phyloP scores from a whole-genome alignment of 2,888 invertebrate genomes.

The Blera fallax region DNA sequence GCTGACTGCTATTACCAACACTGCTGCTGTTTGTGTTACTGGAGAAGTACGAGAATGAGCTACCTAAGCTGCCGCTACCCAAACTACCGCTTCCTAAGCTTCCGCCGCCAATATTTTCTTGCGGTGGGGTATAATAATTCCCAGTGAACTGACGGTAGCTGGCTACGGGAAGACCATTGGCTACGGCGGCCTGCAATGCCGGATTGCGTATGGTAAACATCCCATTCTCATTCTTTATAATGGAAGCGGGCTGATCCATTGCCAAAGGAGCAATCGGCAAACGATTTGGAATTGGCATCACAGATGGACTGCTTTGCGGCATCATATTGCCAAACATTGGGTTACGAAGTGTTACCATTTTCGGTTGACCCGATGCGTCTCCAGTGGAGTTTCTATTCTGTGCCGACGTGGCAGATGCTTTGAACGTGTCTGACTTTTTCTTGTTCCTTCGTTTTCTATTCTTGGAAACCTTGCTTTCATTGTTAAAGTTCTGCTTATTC shows the following conservation, averaged over 20 bases:
- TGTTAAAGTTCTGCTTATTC: slow-evolving; percentile 62
- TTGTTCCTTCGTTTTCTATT: slow-evolving; percentile 79
- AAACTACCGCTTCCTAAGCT: slow-evolving; percentile 3
- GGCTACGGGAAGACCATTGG: slow-evolving; percentile 78
- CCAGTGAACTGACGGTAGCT: slow-evolving; percentile 80
- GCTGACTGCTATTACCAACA: slow-evolving; percentile 51
- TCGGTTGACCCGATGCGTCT: slow-evolving; percentile 78
- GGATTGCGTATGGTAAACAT: slow-evolving; percentile 94
- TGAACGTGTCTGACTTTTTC: slow-evolving; percentile 75
- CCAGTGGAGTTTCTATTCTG: slow-evolving; percentile 5
- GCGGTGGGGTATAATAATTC: slow-evolving; percentile 79
- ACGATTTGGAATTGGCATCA: slow-evolving; percentile 40
- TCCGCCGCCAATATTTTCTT: slow-evolving; percentile 77
- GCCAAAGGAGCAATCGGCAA: slow-evolving; percentile 75
- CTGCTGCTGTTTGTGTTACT: slow-evolving; percentile 78
- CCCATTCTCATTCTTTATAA: slow-evolving; percentile 88
- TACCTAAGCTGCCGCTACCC: slow-evolving; percentile 42
- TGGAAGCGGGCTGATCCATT: slow-evolving; percentile 85
- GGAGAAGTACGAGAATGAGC: slow-evolving; percentile 76
- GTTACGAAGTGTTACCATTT: slow-evolving; percentile 90
- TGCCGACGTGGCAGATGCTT: slow-evolving; percentile 1
- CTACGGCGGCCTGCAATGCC: slow-evolving; percentile 81
- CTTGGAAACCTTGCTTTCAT: slow-evolving; percentile 76
- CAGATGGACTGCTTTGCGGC: slow-evolving; percentile 45
- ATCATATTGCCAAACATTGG: slow-evolving; percentile 85